Conservation (phyloP, 2,797 vertebrate species). For the Simalia tracyae region DNA sequence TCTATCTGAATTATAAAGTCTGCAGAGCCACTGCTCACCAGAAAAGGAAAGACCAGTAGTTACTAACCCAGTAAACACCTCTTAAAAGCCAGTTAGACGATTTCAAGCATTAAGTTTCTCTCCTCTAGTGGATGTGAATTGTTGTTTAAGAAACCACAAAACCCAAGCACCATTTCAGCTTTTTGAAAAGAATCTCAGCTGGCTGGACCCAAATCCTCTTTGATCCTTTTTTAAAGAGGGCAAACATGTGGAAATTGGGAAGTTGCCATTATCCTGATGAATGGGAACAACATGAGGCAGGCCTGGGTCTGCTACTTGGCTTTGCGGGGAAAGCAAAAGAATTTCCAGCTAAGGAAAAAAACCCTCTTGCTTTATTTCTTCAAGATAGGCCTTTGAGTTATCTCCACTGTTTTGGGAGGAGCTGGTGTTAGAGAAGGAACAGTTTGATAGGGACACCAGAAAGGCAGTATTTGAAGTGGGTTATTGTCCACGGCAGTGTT, state of each 20-base stretch:
- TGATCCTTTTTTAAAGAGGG: constrained; percentile 4
- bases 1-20: neutral
- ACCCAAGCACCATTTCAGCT: neutral
- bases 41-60: neutral
- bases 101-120: neutral
- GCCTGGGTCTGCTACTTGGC: neutral
- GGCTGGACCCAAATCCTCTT: neutral
- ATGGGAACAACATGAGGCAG: neutral
- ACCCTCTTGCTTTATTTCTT: neutral
- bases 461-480: neutral
- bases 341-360: neutral
- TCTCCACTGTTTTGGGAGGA: neutral
- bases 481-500: neutral
- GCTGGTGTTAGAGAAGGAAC: neutral
- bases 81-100: constrained; percentile 2
- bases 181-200: neutral
- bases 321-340: neutral
- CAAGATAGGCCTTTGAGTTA: neutral
- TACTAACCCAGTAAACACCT: neutral
- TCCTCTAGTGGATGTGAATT: neutral
- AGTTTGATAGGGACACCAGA: neutral
- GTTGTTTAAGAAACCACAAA: neutral
- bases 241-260: neutral
- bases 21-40: neutral
- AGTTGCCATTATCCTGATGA: neutral